Base-by-base conservation (phyloP, 2,113 vertebrate genomes). In the Xiphorhynchus elegans region DNA sequence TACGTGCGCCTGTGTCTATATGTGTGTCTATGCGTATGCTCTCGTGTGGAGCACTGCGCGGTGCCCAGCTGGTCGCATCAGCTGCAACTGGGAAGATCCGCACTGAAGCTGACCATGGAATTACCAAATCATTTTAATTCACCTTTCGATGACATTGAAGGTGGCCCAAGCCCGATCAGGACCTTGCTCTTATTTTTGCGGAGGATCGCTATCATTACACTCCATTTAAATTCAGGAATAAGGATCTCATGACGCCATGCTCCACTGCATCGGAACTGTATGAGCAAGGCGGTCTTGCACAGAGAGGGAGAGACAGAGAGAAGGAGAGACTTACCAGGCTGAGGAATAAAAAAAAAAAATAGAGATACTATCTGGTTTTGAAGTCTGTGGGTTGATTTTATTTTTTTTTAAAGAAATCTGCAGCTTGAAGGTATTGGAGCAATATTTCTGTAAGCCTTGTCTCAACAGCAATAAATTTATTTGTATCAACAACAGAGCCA, bases 221-320 rank as follows among this genome's bases (percentile, higher is more conserved):
- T 95, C 87, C 83, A 94, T 96, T 97, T 90, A 85, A 91, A 97
- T 95, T 89, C 97, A 62, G 93, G 97, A 97, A 96, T 96, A 96
- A 96, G 90, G 87, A 86, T 82, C 95, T 95, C 95, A 93, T 93
- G 95, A 96, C 29, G 55, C 97, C 97, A 93, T 97, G 95, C 95
- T 95, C 94, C 85, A 64, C 95, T 96, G 97, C 96, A 96, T 96
- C 96, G 81, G 97, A 93, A 95, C 91, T 96, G 95, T 93, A 96
- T 58, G 74, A 82, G 81, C 62, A 89, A 92, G 84, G 91, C 70
- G 2, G 62, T 96, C 94, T 97, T 90, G 89, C 79, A 77, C 90
- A 90, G 76, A 90, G 40, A 93, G 62, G 12, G 85, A 93, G 83
- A 96, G 58, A 87, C 70, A 50, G 70, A 93, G 35, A 78, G 66